Evolutionary conservation across 2,113 vertebrate species (phyloP).

Genomic region (Erpornis zantholeuca): DNA sequence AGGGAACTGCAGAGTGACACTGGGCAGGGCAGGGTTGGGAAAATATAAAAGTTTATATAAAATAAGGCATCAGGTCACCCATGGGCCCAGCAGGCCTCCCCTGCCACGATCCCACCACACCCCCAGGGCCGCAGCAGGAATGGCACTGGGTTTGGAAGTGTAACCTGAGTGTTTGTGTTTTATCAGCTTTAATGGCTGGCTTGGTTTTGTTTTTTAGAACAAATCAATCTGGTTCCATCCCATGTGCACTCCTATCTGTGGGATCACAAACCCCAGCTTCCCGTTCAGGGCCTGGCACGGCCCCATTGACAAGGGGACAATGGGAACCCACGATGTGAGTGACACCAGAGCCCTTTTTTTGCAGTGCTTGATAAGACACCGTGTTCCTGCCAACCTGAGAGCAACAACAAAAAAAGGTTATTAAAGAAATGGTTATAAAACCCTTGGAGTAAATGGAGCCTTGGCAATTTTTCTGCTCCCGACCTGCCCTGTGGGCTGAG

Average conservation of each 20-base stretch:
- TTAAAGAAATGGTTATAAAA: neutral
- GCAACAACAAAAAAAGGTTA: too few species aligned
- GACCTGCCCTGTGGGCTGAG: rapidly evolving
- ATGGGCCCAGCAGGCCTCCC: neutral
- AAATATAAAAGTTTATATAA: too few species aligned
- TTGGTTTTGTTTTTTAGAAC: neutral
- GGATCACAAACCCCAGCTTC: neutral
- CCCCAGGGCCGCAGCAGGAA: neutral
- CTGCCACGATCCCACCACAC: rapidly evolving
- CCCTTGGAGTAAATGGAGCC: neutral
- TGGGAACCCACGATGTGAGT: neutral
- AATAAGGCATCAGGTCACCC: too few species aligned
- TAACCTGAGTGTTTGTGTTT: neutral
- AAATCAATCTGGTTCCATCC: neutral
- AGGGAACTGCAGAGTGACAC: too few species aligned
- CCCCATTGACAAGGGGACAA: neutral
- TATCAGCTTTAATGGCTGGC: neutral
- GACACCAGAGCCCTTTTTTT: neutral
- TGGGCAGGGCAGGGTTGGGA: too few species aligned
- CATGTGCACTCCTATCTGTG: neutral
- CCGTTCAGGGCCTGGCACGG: neutral
- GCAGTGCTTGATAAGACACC: neutral
- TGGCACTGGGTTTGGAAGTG: rapidly evolving
- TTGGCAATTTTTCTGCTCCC: neutral
- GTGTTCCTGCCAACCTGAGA: neutral